A percentile compares a stretch with the other conserved stretches of the same genome.
Evolutionary conservation across 2,113 vertebrate genomes (phyloP).

Genomic region (Tor tambroides): DNA sequence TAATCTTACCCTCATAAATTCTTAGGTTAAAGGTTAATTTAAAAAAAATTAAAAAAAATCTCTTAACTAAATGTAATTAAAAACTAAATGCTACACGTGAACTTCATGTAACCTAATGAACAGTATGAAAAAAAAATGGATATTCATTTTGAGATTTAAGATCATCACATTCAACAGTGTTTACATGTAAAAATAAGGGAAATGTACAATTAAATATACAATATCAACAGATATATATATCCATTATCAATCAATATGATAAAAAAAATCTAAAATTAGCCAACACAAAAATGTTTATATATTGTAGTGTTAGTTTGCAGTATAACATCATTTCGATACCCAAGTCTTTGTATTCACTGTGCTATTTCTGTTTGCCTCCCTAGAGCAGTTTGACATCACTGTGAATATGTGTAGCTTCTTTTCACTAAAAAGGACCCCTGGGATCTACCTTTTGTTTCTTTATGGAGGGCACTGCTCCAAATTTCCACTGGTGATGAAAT

Average conservation of each 20-base stretch:
- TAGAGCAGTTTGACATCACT: conserved; percentile 10
- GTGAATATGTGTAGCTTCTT: conserved; percentile 15
- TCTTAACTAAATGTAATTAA: no score
- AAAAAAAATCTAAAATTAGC: not conserved
- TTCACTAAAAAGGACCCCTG: conserved; percentile 5
- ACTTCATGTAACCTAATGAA: no score
- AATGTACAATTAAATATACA: not conserved
- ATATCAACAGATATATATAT: not conserved
- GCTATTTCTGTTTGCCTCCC: conserved; percentile 28
- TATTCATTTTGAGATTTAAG: no score
- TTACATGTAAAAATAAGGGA: not conserved
- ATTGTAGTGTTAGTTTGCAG: not conserved
- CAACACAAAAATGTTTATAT: not conserved
- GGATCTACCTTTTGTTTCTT: conserved; percentile 47
- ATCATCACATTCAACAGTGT: no score
- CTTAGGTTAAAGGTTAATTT: no score
- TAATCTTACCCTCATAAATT: no score
- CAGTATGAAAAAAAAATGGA: no score
- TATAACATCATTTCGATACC: not conserved
- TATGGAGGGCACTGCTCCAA: conserved; percentile 64
- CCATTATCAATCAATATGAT: not conserved
- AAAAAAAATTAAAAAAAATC: no score
- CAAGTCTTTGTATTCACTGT: conserved; percentile 23
- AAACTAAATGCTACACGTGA: no score
- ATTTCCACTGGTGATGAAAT: conserved; percentile 65